Evolutionary conservation across 1,140 invertebrate species (phyloP), one percentile per base, ranked within the genome.

Genomic region (Coenobita brevimanus): DNA sequence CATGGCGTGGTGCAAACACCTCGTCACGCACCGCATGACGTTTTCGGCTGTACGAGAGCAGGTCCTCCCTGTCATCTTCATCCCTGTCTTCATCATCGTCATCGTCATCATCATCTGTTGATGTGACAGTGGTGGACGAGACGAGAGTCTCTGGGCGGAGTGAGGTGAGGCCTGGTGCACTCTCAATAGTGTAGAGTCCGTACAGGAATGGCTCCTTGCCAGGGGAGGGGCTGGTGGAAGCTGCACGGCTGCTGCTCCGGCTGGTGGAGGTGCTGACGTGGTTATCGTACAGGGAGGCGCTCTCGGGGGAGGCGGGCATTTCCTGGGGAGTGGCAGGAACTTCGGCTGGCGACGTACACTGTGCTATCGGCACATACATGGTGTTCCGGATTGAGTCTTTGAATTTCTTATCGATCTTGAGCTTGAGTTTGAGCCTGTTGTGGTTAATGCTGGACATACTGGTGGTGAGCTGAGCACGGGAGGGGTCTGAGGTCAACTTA

Each of bases 281-380:
- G 88, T 97, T 96, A 82, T 96, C 96, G 91, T 96, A 96, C 91
- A 96, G 95, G 69, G 95, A 96, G 30, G 95, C 95, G 30, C 95
- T 96, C 91, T 97, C 96, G 0, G 96, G 96, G 0, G 96, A 97
- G 88, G 96, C 96, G 0, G 97, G 97, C 3, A 94, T 95, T 69
- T 95, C 95, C 92, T 95, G 93, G 60, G 96, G 94, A 92, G 96
- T 97, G 92, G 94, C 95, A 60, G 97, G 96, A 43, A 97, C 96
- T 92, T 97, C 96, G 69, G 95, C 95, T 46, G 95, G 94, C 0
- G 95, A 95, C 0, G 95, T 95, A 38, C 93, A 91, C 91, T 94
- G 93, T 93, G 82, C 93, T 27, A 92, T 91, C 92, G 92, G 93
- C 91, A 93, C 92, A 91, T 92, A 90, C 87, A 92, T 92, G 86